Percentiles rank a stretch among this genome's conserved stretches.
Conservation (phyloP, 2,797 vertebrate genomes). For the Myotis daubentonii region DNA sequence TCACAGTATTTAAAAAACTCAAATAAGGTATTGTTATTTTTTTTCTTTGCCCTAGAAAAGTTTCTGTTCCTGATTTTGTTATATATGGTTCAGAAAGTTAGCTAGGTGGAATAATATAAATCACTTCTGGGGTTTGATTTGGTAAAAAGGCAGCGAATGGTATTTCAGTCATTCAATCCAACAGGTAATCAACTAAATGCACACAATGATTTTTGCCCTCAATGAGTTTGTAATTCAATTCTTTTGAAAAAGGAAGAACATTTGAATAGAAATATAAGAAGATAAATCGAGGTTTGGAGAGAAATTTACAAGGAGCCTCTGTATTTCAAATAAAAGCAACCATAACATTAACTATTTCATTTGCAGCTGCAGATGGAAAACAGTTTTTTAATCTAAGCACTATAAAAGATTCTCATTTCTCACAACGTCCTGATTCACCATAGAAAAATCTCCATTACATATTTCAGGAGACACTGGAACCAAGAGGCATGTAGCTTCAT, state of each 20-base stretch:
- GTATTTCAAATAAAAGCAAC: not conserved
- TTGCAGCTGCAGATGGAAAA: not conserved
- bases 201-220: not conserved
- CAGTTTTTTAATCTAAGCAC: not conserved
- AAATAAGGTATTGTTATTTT: not conserved
- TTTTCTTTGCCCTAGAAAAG: not conserved
- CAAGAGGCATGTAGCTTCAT: not conserved
- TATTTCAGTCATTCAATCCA: not conserved
- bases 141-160: not conserved
- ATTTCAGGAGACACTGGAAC: not conserved
- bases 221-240: not conserved
- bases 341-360: not conserved
- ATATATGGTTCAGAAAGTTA: not conserved
- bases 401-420: not conserved
- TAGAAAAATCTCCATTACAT: not conserved
- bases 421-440: not conserved
- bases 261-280: constrained; percentile 35
- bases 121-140: not conserved
- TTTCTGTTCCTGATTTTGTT: not conserved
- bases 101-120: not conserved
- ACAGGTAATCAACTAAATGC: not conserved
- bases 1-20: not conserved
- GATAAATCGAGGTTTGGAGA: not conserved
- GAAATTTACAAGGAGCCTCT: not conserved
- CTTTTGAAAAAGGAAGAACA: not conserved